Base-by-base conservation (phyloP, 2,113 vertebrate species). In the Chaetorhynchus papuensis region DNA sequence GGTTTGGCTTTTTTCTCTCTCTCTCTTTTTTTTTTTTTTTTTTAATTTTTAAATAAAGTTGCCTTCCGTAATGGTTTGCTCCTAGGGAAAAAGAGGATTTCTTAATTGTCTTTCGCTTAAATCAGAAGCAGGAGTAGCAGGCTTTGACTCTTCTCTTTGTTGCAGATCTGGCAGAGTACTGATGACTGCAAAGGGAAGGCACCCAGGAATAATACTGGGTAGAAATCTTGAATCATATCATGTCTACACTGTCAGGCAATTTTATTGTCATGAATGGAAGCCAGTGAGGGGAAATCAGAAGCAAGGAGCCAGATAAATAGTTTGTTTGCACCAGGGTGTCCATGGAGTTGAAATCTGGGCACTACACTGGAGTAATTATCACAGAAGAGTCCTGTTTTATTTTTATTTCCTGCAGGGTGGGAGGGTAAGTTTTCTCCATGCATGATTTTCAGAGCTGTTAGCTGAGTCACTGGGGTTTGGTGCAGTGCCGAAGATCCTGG, bases 401-500 rank as follows among this genome's bases (percentile, higher is more conserved):
- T 87, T 90, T 87, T 77, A 30, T 87, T 90, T 91, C 92, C 57
- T 91, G 13, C 45, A 59, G 50, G 13, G 5, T 52, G 26, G 24
- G 16, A 59, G n/a, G 10, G 8, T 27, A 60, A 39, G 42, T 72
- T 93, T 92, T 87, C 57, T 71, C 23, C 22, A 13, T 23, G 21
- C 24, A 13, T 65, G 52, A 53, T 93, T 94, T 86, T 82, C 39
- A 54, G 60, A 87, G 59, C 57, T 76, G 39, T 45, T 90, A 47
- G 47, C 90, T 97, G 94, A 94, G 82, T 91, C 84, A 93, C 63
- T 45, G 42, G 33, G 39, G 45, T 20, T 89, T 87, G 79, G 53
- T 76, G 50, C 37, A 42, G 47, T 60, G 87, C 66, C 2, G 1
- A 45, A 84, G 64, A 68, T 74, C 35, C 66, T 83, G 79, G 24